A percentile compares a stretch with the other conserved stretches of the same genome.
Conservation (phyloP, 2,113 vertebrate genomes). For the Blennius ocellaris region DNA sequence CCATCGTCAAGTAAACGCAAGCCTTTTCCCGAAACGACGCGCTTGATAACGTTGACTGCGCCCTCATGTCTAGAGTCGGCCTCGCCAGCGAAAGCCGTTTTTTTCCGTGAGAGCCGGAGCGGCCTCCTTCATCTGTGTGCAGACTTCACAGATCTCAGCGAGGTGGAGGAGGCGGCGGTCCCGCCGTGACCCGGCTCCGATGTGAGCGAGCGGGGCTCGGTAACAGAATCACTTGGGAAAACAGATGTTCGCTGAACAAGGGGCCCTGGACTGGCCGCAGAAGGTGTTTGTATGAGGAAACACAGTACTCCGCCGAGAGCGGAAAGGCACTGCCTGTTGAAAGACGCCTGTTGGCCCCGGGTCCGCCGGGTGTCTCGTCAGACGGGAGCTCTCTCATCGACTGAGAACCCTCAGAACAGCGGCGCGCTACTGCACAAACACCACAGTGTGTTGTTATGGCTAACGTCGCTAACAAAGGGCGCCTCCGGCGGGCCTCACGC, state of each 20-base stretch:
- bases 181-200: conserved; percentile 64
- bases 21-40: too few species aligned
- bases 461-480: conserved; percentile 34
- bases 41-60: too few species aligned
- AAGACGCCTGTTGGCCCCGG: conserved; percentile 70
- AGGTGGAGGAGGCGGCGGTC: conserved; percentile 57
- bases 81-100: too few species aligned
- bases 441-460: conserved; percentile 40
- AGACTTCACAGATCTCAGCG: conserved; percentile 35
- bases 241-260: conserved; percentile 76
- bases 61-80: too few species aligned
- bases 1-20: too few species aligned
- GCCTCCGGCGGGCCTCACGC: conserved; percentile 40
- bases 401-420: conserved; percentile 55
- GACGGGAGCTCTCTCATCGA: conserved; percentile 43
- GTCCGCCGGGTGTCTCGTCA: conserved; percentile 54
- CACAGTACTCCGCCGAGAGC: conserved; percentile 74
- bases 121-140: too few species aligned
- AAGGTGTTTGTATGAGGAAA: conserved; percentile 80
- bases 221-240: conserved; percentile 82
- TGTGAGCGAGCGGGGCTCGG: conserved; percentile 57
- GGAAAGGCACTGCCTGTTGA: conserved; percentile 63
- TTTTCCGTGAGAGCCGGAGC: too few species aligned
- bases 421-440: conserved; percentile 45
- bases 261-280: conserved; percentile 69